Evolutionary conservation across 2,888 invertebrate species (phyloP).

Genomic region (Apodemia duryi): DNA sequence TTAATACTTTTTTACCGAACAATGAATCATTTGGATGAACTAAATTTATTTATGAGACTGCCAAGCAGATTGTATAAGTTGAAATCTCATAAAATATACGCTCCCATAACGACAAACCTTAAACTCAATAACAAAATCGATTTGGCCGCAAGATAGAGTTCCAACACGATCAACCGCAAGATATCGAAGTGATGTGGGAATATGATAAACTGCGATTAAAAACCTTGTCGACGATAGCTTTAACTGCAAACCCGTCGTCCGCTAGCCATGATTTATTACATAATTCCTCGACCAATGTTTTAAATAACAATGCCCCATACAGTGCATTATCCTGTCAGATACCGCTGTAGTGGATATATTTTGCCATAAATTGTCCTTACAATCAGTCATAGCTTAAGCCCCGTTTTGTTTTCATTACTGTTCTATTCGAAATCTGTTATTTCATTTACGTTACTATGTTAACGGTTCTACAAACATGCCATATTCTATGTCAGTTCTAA

Average conservation of each 20-base stretch:
- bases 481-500: background rate
- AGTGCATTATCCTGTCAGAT: constrained; percentile 7
- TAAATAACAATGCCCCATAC: constrained; percentile 7
- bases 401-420: constrained; percentile 4
- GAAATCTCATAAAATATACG: constrained; percentile 17
- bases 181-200: constrained; percentile 31
- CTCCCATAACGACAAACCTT: constrained; percentile 29
- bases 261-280: constrained; percentile 19
- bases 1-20: background rate
- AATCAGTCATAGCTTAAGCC: background rate
- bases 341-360: constrained; percentile 9
- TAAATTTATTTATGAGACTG: constrained; percentile 18
- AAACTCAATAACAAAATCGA: constrained; percentile 35
- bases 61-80: constrained; percentile 8
- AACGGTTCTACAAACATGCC: background rate
- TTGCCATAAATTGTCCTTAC: constrained; percentile 9
- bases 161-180: constrained; percentile 31
- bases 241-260: constrained; percentile 13
- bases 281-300: constrained; percentile 18
- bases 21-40: constrained; percentile 11
- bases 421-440: background rate
- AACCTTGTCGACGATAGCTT: constrained; percentile 15
- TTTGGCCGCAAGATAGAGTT: constrained; percentile 32
- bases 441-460: background rate
- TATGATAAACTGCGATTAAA: constrained; percentile 32